Conservation (phyloP, 2,113 vertebrate species). For the Rhea pennata region DNA sequence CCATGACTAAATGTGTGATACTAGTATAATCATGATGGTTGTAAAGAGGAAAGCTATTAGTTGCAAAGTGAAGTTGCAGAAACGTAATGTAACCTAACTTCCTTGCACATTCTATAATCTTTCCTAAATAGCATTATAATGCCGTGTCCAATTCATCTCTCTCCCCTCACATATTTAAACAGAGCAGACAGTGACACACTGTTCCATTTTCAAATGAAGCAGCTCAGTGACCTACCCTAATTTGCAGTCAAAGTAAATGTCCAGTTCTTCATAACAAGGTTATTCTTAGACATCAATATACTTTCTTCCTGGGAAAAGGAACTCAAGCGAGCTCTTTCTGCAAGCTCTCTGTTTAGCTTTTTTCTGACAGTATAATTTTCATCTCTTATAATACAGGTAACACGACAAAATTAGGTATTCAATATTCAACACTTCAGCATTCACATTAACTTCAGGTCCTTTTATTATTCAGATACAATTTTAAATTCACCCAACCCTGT, state of each 20-base stretch:
- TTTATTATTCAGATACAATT: not conserved
- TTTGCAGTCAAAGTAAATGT: not conserved
- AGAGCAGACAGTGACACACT: conserved; percentile 15
- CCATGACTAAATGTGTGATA: conserved; percentile 12
- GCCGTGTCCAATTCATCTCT: conserved; percentile 57
- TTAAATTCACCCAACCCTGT: not conserved
- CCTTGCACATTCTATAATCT: conserved; percentile 47
- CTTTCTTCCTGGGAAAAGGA: not conserved
- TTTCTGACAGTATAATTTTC: not conserved
- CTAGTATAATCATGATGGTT: conserved; percentile 32
- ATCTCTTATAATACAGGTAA: not conserved
- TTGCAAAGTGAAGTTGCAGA: conserved; percentile 45
- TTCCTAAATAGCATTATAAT: conserved; percentile 63
- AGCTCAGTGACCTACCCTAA: not conserved
- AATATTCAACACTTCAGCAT: not conserved
- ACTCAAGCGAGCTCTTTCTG: not conserved
- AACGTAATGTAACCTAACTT: conserved; percentile 49
- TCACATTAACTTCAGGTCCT: not conserved
- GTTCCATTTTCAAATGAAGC: conserved; percentile 38
- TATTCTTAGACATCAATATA: not conserved
- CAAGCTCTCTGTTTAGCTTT: not conserved
- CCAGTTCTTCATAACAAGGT: not conserved
- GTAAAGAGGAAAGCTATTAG: conserved; percentile 62
- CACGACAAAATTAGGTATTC: not conserved
- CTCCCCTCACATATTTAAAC: conserved; percentile 52